A percentile compares a stretch with the other conserved stretches of the same genome.
Conservation (phyloP, 2,888 invertebrate genomes). For the Thera britannica region DNA sequence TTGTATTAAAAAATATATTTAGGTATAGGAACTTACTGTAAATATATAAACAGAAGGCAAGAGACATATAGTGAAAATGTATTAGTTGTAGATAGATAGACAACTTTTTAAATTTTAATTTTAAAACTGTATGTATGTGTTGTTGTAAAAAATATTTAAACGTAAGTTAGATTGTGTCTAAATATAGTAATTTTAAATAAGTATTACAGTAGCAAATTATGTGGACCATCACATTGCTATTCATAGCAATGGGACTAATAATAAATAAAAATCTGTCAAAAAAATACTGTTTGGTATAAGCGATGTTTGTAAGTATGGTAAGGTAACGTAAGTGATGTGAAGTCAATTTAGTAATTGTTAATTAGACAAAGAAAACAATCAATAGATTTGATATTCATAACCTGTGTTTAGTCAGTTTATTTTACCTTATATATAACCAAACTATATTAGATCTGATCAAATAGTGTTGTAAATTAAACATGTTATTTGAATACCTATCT, state of each 20-base stretch:
- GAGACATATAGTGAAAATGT: slow-evolving; percentile 44
- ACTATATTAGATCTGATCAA: background rate
- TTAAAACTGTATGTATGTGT: background rate
- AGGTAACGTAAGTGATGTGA: background rate
- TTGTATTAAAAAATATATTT: background rate
- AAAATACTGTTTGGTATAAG: too few species aligned
- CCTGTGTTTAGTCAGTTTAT: background rate
- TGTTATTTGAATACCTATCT: slow-evolving; percentile 18
- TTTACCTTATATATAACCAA: background rate
- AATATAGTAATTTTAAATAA: background rate
- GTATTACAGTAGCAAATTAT: too few species aligned
- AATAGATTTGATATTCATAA: background rate
- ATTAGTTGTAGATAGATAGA: slow-evolving; percentile 25
- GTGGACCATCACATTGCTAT: too few species aligned
- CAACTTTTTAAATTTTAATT: too few species aligned
- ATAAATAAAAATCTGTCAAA: too few species aligned
- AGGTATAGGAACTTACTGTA: slow-evolving; percentile 1
- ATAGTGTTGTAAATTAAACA: slow-evolving; percentile 33
- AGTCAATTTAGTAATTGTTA: background rate
- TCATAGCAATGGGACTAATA: too few species aligned
- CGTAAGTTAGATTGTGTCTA: background rate
- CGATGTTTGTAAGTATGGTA: too few species aligned
- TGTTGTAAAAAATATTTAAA: background rate
- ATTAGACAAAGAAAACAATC: background rate
- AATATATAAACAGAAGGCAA: slow-evolving; percentile 21